Percentiles rank a stretch among this genome's conserved stretches.
Evolutionary conservation across 2,888 invertebrate species (phyloP).

Genomic region (Acronicta aceris): DNA sequence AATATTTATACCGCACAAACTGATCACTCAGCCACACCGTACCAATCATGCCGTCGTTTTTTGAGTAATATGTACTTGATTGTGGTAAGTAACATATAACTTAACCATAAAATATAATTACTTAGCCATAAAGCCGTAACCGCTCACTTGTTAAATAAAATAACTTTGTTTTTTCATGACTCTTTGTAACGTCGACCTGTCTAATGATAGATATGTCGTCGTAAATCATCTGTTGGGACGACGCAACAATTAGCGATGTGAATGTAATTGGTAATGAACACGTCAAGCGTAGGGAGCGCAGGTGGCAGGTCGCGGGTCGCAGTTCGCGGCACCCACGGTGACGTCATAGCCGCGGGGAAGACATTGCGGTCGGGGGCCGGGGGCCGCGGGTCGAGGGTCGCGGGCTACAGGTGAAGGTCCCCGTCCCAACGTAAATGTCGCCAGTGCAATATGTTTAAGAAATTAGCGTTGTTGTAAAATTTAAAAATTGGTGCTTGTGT

Average conservation of each 20-base stretch:
- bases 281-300: slow-evolving; percentile 11
- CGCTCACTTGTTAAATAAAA: slow-evolving; percentile 17
- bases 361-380: slow-evolving; percentile 21
- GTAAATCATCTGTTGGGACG: slow-evolving; percentile 31
- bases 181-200: slow-evolving; percentile 38
- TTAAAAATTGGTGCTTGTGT: background rate
- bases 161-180: slow-evolving; percentile 37
- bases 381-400: background rate
- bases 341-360: background rate
- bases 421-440: background rate
- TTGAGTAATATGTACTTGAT: too few relatives aligned
- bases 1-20: too few relatives aligned
- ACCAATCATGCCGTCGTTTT: too few relatives aligned
- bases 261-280: slow-evolving; percentile 27
- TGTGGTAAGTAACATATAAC: too few relatives aligned
- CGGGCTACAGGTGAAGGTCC: slow-evolving; percentile 18
- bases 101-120: too few relatives aligned
- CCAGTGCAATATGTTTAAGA: slow-evolving; percentile 20
- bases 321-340: slow-evolving; percentile 4
- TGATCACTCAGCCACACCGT: too few relatives aligned
- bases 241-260: slow-evolving; percentile 44
- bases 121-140: too few relatives aligned
- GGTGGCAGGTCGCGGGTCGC: slow-evolving; percentile 23
- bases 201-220: slow-evolving; percentile 17
- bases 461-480: slow-evolving; percentile 24